Conservation (phyloP, 2,113 vertebrate species). For the Alethe diademata region DNA sequence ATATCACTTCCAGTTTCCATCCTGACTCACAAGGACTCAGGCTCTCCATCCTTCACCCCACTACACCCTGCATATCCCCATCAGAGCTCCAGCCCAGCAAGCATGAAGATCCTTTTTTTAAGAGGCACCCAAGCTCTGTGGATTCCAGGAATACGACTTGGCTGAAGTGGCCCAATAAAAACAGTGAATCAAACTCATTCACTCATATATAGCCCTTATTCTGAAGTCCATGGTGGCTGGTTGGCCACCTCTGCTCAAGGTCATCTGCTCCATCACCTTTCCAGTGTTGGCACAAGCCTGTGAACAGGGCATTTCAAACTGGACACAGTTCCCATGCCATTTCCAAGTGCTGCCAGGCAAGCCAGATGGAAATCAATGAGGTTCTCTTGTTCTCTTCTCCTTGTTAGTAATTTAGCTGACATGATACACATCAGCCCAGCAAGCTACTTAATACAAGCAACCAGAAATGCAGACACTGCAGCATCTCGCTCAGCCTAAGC, state of each 20-base stretch:
- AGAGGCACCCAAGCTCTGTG: not conserved
- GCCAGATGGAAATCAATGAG: not conserved
- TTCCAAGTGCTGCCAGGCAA: not conserved
- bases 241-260: not conserved
- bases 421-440: not conserved
- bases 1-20: not conserved
- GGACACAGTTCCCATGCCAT: not conserved
- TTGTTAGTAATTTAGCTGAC: not conserved
- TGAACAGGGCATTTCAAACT: not conserved
- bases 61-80: not conserved
- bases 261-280: not conserved
- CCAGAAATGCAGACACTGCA: not conserved
- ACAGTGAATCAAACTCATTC: not conserved
- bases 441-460: not conserved
- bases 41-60: not conserved
- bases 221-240: not conserved
- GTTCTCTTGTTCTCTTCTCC: not conserved
- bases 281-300: not conserved
- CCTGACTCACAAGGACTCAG: not conserved
- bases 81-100: not conserved
- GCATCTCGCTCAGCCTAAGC: not conserved
- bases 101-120: not conserved
- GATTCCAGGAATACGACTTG: not conserved
- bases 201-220: not conserved
- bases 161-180: not conserved